Base-by-base conservation (phyloP, 2,113 vertebrate species). In the Lampris megalopsis region DNA sequence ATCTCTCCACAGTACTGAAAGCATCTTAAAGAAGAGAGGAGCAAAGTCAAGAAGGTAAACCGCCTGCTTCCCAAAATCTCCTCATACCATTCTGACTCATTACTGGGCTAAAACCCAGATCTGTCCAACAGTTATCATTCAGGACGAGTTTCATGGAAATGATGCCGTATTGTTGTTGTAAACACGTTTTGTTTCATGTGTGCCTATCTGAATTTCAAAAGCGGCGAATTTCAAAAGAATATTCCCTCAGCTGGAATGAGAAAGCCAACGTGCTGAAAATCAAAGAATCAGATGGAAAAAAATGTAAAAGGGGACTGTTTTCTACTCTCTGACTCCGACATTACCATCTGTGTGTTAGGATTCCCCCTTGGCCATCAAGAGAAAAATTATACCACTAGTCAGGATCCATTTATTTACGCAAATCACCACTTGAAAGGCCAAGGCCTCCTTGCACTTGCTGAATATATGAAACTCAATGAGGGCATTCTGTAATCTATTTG, bases 371-470 rank as follows among this genome's bases (percentile, higher is more conserved):
- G 85, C 79, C 75, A 71, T 75, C 70, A 61, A 63, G 71, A 83
- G 66, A 75, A 13, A 70, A 62, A 83, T 88, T 80, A 82, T 80
- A 80, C 73, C 81, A 80, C 63, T 71, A 86, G 85, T 85, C 85
- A 83, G 76, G 42, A 78, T 78, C 53, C 77, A 80, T 90, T 88
- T 86, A 80, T 88, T 89, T 87, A 79, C 52, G 41, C 58, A 79
- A 82, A 88, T 84, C 84, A 83, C 75, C 71, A 53, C 83, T 76
- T 81, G 63, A 81, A 71, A 68, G 79, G 50, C 77, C 61, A 40
- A 54, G 54, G 50, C 8, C 1, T 54, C 5, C 48, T 35, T 10
- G 59, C 53, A 48, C 7, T 1, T 2, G 37, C 50, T 66, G 75
- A 71, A 79, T 77, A 70, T 7, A 77, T 87, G 59, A 84, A 57